Base-by-base conservation (phyloP, 2,113 vertebrate species). In the rat (Rattus norvegicus) region DNA sequence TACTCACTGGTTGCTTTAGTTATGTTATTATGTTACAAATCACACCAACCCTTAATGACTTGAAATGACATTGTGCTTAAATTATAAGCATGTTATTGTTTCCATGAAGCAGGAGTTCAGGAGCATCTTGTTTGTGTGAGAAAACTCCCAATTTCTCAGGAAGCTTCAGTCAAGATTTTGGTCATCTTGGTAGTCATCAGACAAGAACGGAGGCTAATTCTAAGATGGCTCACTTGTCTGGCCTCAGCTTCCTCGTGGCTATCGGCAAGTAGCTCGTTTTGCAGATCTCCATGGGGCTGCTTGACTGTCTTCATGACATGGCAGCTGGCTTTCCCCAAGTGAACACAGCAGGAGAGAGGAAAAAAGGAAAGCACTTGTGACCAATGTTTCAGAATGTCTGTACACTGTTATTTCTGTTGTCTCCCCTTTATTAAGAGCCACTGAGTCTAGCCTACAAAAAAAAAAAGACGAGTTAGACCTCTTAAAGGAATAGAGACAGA, bases 81-180 rank as follows among this genome's bases (percentile, higher is more conserved):
- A 47, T n/a, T 95, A 61, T n/a, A 79, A 88, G 73, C 49, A 91
- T 63, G 65, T 69, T 92, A 52, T 76, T 92, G 86, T 95, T 97
- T 91, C 49, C 56, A 0, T 72, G 67, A 61, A 54, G 5, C 39
- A 93, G 49, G 24, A 92, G 92, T 93, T 95, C 67, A 83, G 20
- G 73, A 96, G 17, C 84, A 33, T 94, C 76, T 90, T 88, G 67
- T 20, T 75, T 75, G 77, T 13, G 59, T 91, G 16, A 17, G 90
- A n/a, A 94, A 39, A 52, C 30, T 92, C 19, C 22, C 49, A 17
- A 69, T 94, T n/a, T 84, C n/a, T 91, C 28, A n/a, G 76, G 28
- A 93, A 49, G 17, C 70, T 86, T 4, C 26, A 47, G 5, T 92
- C 72, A 56, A 24, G 43, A 75, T 87, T 39, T 90, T 80, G 83